A percentile compares a stretch with the other conserved stretches of the same genome.
Conservation (phyloP, 30 jellyfish, hydroid and myxozoan species). For the Nemopilema nomurai region DNA sequence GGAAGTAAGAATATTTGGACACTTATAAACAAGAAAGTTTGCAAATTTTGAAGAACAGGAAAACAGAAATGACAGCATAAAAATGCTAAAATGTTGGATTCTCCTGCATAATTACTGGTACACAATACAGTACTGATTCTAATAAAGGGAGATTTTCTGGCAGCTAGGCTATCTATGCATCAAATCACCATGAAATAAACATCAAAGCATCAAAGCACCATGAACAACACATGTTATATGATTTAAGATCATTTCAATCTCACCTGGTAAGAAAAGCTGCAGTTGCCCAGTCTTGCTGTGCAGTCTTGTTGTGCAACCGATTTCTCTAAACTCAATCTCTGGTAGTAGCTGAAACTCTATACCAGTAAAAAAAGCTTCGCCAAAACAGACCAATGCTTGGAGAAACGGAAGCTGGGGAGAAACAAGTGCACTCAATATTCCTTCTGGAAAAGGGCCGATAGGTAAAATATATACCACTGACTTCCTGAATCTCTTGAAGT, state of each 20-base stretch:
- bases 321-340: slow-evolving; percentile 68
- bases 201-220: not conserved
- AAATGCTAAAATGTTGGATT: no score
- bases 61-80: no score
- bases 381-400: slow-evolving; percentile 41
- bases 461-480: slow-evolving; percentile 63
- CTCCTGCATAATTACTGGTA: no score
- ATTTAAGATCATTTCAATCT: not conserved
- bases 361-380: slow-evolving; percentile 79
- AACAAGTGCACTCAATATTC: slow-evolving; percentile 37
- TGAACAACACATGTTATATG: not conserved
- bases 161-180: no score
- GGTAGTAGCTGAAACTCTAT: slow-evolving; percentile 53
- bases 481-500: slow-evolving; percentile 57
- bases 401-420: slow-evolving; percentile 64
- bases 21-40: no score
- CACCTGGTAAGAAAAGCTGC: slow-evolving; percentile 86
- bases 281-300: slow-evolving; percentile 79
- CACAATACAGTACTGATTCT: no score
- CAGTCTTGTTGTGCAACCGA: slow-evolving; percentile 68
- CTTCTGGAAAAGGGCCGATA: slow-evolving; percentile 92
- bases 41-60: no score
- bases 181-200: no score
- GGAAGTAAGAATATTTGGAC: no score
- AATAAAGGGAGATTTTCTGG: no score